Evolutionary conservation across 2,888 invertebrate genomes (phyloP).

Genomic region (Acrobasis repandana): DNA sequence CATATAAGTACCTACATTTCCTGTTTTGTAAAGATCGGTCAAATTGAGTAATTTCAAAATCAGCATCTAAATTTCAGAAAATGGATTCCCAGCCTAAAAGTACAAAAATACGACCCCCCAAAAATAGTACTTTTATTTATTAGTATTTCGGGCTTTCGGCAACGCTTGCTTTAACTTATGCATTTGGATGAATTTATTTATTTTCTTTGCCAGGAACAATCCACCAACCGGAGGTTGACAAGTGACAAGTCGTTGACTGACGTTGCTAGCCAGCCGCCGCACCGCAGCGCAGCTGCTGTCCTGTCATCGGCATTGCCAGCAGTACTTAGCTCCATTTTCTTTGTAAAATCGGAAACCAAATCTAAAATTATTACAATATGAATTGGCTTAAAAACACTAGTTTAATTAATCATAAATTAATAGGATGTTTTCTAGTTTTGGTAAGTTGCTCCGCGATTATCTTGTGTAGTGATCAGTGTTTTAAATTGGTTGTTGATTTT

Average conservation of each 20-base stretch:
- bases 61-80: too few species aligned
- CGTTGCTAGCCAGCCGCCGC: background rate
- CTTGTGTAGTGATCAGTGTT: conserved; percentile 17
- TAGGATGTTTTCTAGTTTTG: conserved; percentile 59
- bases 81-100: too few species aligned
- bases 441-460: conserved; percentile 48
- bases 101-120: too few species aligned
- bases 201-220: conserved; percentile 6
- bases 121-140: too few species aligned
- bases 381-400: conserved; percentile 47
- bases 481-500: conserved; percentile 60
- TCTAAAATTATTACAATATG: conserved; percentile 43
- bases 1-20: too few species aligned
- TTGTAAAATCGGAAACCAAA: conserved; percentile 32
- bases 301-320: conserved; percentile 30
- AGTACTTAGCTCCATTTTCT: conserved; percentile 39
- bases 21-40: too few species aligned
- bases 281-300: conserved; percentile 32
- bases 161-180: background rate
- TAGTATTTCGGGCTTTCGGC: too few species aligned
- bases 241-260: conserved; percentile 22
- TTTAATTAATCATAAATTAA: conserved; percentile 55
- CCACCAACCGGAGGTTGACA: conserved; percentile 30
- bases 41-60: too few species aligned
- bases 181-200: background rate